Conservation (phyloP, 2,888 invertebrate genomes). For the Chrysotoxum bicinctum region DNA sequence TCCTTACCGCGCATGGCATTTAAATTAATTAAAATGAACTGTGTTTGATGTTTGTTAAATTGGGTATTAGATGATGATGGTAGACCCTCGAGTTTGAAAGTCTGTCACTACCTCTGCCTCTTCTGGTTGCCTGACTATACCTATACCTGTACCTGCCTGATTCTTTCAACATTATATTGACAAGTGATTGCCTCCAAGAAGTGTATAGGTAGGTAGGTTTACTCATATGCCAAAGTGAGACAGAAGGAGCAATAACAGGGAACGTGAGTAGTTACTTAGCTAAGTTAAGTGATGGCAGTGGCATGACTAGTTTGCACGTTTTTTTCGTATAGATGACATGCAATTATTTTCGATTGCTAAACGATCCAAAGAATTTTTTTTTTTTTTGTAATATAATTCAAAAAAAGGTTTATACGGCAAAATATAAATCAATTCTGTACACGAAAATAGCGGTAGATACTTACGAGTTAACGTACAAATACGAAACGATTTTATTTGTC, state of each 20-base stretch:
- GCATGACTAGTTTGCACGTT: slow-evolving; percentile 72
- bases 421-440: not conserved
- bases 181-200: slow-evolving; percentile 47
- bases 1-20: slow-evolving; percentile 61
- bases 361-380: slow-evolving; percentile 45
- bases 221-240: slow-evolving; percentile 9
- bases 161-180: slow-evolving; percentile 64
- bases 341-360: slow-evolving; percentile 67
- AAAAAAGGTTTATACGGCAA: not conserved
- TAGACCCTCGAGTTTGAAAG: slow-evolving; percentile 47
- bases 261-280: slow-evolving; percentile 34
- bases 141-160: slow-evolving; percentile 44
- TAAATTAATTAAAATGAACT: slow-evolving; percentile 72
- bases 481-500: slow-evolving; percentile 23
- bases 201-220: too few relatives aligned
- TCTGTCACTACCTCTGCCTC: not conserved
- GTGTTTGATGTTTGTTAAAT: slow-evolving; percentile 71
- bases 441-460: not conserved
- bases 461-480: not conserved
- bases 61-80: slow-evolving; percentile 57
- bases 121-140: not conserved
- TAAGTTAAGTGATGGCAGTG: slow-evolving; percentile 53
- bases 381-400: slow-evolving; percentile 5
- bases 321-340: slow-evolving; percentile 58
- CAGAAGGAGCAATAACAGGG: not conserved